Conservation (phyloP, 2,797 vertebrate genomes). For the Simalia tracyae region DNA sequence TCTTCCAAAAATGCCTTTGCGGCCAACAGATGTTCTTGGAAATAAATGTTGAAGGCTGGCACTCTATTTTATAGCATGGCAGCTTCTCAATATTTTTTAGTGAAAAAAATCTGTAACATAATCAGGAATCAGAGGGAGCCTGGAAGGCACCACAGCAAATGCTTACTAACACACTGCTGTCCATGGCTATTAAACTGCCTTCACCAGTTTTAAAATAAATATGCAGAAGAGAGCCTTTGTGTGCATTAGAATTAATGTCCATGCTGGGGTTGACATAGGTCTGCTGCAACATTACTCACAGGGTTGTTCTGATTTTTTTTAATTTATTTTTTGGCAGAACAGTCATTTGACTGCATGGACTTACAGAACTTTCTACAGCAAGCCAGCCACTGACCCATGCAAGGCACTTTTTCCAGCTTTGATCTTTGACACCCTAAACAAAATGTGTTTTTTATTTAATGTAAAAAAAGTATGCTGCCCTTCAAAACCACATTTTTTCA, state of each 20-base stretch:
- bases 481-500: neutral
- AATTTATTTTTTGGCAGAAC: neutral
- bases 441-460: neutral
- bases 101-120: neutral
- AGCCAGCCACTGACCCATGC: neutral
- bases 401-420: neutral
- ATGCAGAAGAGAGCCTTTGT: neutral
- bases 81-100: neutral
- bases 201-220: neutral
- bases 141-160: neutral
- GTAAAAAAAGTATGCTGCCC: neutral
- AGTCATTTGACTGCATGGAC: neutral
- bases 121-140: neutral
- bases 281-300: no score
- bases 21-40: neutral
- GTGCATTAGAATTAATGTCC: neutral
- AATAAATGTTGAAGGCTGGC: neutral
- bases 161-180: neutral
- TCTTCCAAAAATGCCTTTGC: neutral
- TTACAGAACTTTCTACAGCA: neutral
- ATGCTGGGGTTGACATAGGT: neutral
- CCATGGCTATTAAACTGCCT: neutral
- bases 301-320: neutral
- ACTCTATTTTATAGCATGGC: neutral
- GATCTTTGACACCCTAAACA: neutral